phyloP scores from a whole-genome alignment of 2,797 vertebrate species.

The Tympanoctomys barrerae region DNA sequence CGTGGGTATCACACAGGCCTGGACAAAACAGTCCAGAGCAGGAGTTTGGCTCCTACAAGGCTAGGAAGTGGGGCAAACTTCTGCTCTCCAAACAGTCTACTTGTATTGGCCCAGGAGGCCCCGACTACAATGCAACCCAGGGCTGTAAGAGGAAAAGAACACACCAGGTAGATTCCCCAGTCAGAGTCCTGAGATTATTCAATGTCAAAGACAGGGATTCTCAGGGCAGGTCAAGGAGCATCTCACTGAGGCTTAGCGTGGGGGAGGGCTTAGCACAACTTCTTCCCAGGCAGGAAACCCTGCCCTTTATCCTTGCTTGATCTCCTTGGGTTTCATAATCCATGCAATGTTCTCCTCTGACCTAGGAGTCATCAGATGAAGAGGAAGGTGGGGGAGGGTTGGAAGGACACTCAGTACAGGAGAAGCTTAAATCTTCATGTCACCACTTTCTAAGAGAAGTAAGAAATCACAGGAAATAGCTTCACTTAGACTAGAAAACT shows the following conservation, averaged over 20 bases:
- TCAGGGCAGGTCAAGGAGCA: constrained; percentile 64
- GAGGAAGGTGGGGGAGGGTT: background rate
- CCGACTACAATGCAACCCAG: background rate
- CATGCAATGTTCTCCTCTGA: constrained; percentile 71
- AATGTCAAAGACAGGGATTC: constrained; percentile 40
- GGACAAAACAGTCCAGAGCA: background rate
- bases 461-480: constrained; percentile 38
- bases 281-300: constrained; percentile 79
- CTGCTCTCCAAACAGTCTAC: background rate
- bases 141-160: background rate
- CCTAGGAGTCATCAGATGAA: constrained; percentile 72
- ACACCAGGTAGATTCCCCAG: background rate
- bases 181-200: constrained; percentile 34
- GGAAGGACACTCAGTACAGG: constrained; percentile 38
- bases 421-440: constrained; percentile 75
- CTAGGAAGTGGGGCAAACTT: background rate
- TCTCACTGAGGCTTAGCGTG: constrained; percentile 35
- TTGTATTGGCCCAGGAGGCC: background rate
- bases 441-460: constrained; percentile 64
- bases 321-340: constrained; percentile 78
- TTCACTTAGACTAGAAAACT: constrained; percentile 56
- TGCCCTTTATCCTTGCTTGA: constrained; percentile 82
- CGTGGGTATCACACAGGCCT: background rate
- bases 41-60: background rate
- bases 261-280: constrained; percentile 67